Conservation (phyloP, 2,888 invertebrate species). For the Metopia argyrocephala region DNA sequence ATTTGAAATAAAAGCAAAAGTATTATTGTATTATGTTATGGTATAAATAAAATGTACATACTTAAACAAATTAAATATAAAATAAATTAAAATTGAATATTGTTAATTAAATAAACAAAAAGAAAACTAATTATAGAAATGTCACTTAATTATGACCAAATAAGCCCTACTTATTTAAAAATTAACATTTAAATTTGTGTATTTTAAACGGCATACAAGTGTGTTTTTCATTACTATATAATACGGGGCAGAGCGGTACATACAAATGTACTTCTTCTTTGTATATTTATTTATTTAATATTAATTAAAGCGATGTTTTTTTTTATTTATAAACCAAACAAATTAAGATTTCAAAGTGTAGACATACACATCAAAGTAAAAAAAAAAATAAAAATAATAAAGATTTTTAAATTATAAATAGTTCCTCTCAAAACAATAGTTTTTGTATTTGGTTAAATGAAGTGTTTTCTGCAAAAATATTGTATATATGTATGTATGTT, state of each 20-base stretch:
- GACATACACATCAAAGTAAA: background rate
- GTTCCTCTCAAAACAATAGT: too few species aligned
- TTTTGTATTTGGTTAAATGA: too few species aligned
- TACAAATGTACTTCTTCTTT: constrained; percentile 36
- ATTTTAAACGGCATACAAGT: background rate
- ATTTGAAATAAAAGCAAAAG: background rate
- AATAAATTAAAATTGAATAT: too few species aligned
- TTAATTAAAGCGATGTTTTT: constrained; percentile 31
- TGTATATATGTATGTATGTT: too few species aligned
- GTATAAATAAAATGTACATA: constrained; percentile 55
- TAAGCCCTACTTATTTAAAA: constrained; percentile 4
- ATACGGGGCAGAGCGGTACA: constrained; percentile 59
- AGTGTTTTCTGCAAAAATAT: too few species aligned
- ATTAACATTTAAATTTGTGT: background rate
- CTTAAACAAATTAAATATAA: constrained; percentile 60
- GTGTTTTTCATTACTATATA: constrained; percentile 17
- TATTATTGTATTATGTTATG: constrained; percentile 40
- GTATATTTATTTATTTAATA: constrained; percentile 6
- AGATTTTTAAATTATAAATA: too few species aligned
- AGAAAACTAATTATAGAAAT: constrained; percentile 53
- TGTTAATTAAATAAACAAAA: constrained; percentile 68
- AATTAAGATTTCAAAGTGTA: background rate
- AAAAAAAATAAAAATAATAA: constrained; percentile 7
- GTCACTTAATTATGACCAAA: constrained; percentile 24
- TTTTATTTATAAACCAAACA: constrained; percentile 3